Percentiles rank a stretch among this genome's conserved stretches.
These are phyloP conservation scores for Cerastis leucographa DNA, from an alignment of 2,888 invertebrate species.

Conservation along the genomic window DNA sequence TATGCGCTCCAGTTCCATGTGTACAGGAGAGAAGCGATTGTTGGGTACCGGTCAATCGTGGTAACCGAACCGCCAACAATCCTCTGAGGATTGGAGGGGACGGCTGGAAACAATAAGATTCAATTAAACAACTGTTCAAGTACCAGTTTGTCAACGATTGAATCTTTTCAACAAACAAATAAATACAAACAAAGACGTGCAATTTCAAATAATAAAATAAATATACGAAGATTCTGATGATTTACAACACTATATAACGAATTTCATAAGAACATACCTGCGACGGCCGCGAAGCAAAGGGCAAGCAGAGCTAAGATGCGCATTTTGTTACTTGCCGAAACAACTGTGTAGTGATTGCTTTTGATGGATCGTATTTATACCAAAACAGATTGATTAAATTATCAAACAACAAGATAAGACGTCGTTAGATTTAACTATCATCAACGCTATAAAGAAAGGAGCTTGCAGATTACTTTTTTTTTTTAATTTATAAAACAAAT, in stretches of 20 bases:
- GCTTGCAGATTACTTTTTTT: background rate
- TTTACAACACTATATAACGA: too few relatives aligned
- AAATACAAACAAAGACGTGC: too few relatives aligned
- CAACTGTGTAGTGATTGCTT: background rate
- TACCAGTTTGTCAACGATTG: too few relatives aligned
- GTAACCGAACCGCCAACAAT: conserved; percentile 74
- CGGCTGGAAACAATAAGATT: conserved; percentile 48
- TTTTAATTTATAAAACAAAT: background rate
- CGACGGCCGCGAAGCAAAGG: conserved; percentile 43
- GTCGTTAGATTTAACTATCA: background rate
- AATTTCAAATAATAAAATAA: too few relatives aligned
- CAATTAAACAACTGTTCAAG: too few relatives aligned
- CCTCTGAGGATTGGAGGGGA: conserved; percentile 61
- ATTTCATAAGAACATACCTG: conserved; percentile 1
- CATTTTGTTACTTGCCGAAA: conserved; percentile 5
- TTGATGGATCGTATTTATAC: conserved; percentile 7
- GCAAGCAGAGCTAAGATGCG: conserved; percentile 35
- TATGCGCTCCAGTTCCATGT: conserved; percentile 46
- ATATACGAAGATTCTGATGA: too few relatives aligned
- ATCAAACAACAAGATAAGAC: background rate
- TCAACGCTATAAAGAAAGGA: background rate
- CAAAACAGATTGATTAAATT: background rate
- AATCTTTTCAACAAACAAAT: too few relatives aligned
- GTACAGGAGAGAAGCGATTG: conserved; percentile 62
- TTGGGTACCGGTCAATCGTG: conserved; percentile 64